Evolutionary conservation across 2,113 vertebrate genomes (phyloP).

Genomic region (Camelus dromedarius): DNA sequence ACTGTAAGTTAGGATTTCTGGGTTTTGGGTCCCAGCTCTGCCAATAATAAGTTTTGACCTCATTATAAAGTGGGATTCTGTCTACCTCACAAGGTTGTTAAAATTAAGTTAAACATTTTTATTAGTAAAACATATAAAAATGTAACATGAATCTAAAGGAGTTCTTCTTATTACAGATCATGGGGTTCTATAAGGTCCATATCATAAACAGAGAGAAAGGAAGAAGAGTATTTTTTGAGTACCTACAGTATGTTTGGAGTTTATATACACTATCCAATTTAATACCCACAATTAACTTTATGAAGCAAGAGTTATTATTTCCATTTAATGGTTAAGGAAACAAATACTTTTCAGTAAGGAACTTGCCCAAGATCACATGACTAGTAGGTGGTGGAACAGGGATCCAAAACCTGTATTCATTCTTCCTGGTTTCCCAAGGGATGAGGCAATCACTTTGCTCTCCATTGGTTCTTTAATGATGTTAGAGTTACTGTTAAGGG

Average conservation of each 20-base stretch:
- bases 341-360: slow-evolving; percentile 48
- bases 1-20: background rate
- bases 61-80: background rate
- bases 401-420: background rate
- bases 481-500: background rate
- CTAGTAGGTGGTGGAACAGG: background rate
- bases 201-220: slow-evolving; percentile 7
- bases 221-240: slow-evolving; percentile 32
- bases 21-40: background rate
- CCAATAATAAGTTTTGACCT: slow-evolving; percentile 47
- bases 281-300: slow-evolving; percentile 52
- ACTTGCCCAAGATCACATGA: slow-evolving; percentile 30
- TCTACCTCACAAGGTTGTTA: background rate
- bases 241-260: background rate
- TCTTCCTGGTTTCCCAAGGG: background rate
- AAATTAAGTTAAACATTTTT: slow-evolving; percentile 49
- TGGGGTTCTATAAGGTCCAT: background rate
- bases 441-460: background rate
- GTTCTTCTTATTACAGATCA: background rate
- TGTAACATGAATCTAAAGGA: background rate
- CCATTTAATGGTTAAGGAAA: slow-evolving; percentile 51
- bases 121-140: slow-evolving; percentile 60
- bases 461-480: background rate
- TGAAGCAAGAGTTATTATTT: slow-evolving; percentile 45
- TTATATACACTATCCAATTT: slow-evolving; percentile 8